phyloP scores from a whole-genome alignment of 2,888 invertebrate species.

The Megaustenia siamemsis region DNA sequence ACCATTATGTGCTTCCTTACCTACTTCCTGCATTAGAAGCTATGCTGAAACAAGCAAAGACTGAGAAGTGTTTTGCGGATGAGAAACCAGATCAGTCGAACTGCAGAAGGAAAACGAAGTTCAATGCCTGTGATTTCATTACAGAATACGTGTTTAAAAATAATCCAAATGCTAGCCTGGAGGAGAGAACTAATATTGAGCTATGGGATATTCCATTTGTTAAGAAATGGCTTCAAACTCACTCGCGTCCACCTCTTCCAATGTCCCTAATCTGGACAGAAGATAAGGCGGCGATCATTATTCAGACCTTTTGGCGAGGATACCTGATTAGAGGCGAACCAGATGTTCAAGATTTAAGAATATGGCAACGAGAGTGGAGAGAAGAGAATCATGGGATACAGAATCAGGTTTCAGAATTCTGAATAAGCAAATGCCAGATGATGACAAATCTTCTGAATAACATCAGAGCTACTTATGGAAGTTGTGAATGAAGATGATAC shows the following conservation, averaged over 20 bases:
- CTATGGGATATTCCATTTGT: slow-evolving; percentile 78
- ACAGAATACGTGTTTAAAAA: slow-evolving; percentile 76
- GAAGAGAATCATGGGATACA: slow-evolving; percentile 76
- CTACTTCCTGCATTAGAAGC: slow-evolving; percentile 78
- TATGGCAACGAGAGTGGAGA: slow-evolving; percentile 80
- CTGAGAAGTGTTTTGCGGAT: slow-evolving; percentile 79
- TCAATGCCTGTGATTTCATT: slow-evolving; percentile 79
- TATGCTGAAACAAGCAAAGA: slow-evolving; percentile 78
- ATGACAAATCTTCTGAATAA: slow-evolving; percentile 57
- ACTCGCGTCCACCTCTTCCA: slow-evolving; percentile 79
- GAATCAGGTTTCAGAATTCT: slow-evolving; percentile 76
- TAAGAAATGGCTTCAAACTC: slow-evolving; percentile 76
- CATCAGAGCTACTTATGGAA: slow-evolving; percentile 55
- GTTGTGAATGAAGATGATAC: too few relatives aligned
- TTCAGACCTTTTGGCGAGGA: slow-evolving; percentile 77
- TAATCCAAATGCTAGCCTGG: slow-evolving; percentile 48
- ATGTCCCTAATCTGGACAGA: slow-evolving; percentile 79
- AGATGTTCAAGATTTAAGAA: slow-evolving; percentile 78
- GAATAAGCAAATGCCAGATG: slow-evolving; percentile 74
- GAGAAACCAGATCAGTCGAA: neutral
- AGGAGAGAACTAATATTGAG: slow-evolving; percentile 64
- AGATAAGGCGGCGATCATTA: slow-evolving; percentile 78
- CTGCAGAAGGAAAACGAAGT: slow-evolving; percentile 78
- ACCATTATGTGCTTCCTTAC: slow-evolving; percentile 78
- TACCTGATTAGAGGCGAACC: slow-evolving; percentile 74